Evolutionary conservation across 1,140 invertebrate genomes (phyloP).

Genomic region (Potamilus streckersoni): DNA sequence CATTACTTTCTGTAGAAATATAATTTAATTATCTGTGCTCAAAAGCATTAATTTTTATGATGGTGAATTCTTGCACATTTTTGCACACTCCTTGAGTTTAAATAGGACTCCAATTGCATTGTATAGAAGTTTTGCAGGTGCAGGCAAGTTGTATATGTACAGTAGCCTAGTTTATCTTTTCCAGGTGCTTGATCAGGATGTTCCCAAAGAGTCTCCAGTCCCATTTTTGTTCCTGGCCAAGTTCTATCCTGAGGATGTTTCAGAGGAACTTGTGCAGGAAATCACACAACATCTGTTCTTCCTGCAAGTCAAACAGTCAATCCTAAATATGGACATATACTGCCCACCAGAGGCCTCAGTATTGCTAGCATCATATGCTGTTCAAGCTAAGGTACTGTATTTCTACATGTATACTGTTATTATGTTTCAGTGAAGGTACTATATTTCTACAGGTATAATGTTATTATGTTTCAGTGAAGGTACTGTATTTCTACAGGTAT

Average conservation of each 20-base stretch:
- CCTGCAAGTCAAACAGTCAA: constrained; percentile 98
- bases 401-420: neutral
- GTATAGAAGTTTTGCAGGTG: too few relatives aligned
- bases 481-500: too few relatives aligned
- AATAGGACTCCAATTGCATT: too few relatives aligned
- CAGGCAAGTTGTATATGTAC: too few relatives aligned
- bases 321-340: constrained; percentile 97
- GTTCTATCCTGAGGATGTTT: constrained; percentile 99
- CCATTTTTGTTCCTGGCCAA: constrained; percentile 99
- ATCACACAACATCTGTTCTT: constrained; percentile 98
- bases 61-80: too few relatives aligned
- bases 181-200: constrained; percentile 68
- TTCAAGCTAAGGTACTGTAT: constrained; percentile 84
- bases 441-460: too few relatives aligned
- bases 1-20: too few relatives aligned
- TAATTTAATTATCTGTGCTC: too few relatives aligned
- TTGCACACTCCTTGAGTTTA: too few relatives aligned
- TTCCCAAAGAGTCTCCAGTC: constrained; percentile 90
- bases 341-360: constrained; percentile 99
- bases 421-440: too few relatives aligned
- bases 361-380: constrained; percentile 96
- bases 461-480: too few relatives aligned
- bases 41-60: too few relatives aligned
- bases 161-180: neutral
- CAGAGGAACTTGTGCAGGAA: constrained; percentile 98